Percentiles rank a stretch among this genome's conserved stretches.
phyloP scores from a whole-genome alignment of 2,797 vertebrate species.

The Setipinna tenuifilis region DNA sequence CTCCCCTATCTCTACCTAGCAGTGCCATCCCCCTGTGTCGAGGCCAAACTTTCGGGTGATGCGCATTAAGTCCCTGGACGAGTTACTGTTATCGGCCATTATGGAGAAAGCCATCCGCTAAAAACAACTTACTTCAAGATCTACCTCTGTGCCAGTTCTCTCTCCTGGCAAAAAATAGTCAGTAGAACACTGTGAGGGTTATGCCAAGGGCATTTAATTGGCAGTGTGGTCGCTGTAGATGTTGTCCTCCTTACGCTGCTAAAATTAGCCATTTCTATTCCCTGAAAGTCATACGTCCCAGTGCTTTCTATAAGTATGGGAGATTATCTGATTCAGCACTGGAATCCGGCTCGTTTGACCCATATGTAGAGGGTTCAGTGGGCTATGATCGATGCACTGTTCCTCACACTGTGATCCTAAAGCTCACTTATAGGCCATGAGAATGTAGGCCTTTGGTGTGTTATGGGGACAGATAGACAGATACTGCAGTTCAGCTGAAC shows the following conservation, averaged over 20 bases:
- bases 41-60: too few relatives aligned
- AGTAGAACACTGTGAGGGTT: not conserved
- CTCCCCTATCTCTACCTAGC: not conserved
- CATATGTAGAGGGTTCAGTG: not conserved
- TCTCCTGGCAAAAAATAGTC: not conserved
- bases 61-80: too few relatives aligned
- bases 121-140: too few relatives aligned
- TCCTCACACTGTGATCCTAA: not conserved
- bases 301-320: not conserved
- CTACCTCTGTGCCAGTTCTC: not conserved
- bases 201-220: not conserved
- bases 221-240: not conserved
- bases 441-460: not conserved
- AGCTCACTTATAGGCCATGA: not conserved
- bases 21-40: not conserved
- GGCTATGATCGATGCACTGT: conserved; percentile 1
- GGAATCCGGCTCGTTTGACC: not conserved
- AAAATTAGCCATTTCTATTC: not conserved
- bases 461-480: not conserved
- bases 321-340: not conserved
- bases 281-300: not conserved
- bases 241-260: not conserved
- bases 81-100: not conserved
- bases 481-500: not conserved
- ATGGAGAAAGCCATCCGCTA: not conserved